Base-by-base conservation (phyloP, 2,888 invertebrate species). In the Amblyteles armatorius region DNA sequence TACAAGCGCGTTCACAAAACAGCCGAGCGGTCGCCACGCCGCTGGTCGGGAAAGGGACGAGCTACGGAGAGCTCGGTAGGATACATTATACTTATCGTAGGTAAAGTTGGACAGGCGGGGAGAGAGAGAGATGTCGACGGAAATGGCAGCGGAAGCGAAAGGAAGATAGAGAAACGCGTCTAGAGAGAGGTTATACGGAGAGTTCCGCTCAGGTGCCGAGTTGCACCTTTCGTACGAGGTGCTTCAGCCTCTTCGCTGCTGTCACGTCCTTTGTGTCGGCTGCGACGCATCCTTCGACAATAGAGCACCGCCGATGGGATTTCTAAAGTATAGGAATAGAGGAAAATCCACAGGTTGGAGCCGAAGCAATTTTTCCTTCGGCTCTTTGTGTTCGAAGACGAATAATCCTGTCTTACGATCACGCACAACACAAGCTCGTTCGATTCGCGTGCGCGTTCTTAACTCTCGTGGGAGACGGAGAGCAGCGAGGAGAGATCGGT, bases 121-220 rank as follows among this genome's bases (percentile, higher is more conserved):
- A 19, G 60, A 44, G 55, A 16, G 74, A 36, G 36, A 36, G 36
- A 36, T 36, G 74, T 60, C 22, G 69, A 76, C 81, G 68, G 50
- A 74, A 81, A 81, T 76, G 69, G 69, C 60, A 60, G 67, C 48
- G 81, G 73, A 76, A 81, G 22, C 69, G 40, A 57, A 26, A 69
- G 81, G 60, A 69, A 68, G 74, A 76, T 50, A 36, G 11, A 36
- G 50, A 52, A 33, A 52, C 48, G 63, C 13, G 36, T 69, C 26
- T 1, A n/a, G 36, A 71, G 50, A 60, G 73, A 60, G 29, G 73
- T 29, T 44, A 74, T 63, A 50, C 60, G 60, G 48, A 40, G 83
- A 74, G 60, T 74, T 74, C 63, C 79, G 83, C 74, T 83, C 79
- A 83, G 83, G 83, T 83, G 83, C 74, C 60, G 60, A 79, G 57